phyloP scores from a whole-genome alignment of 2,888 invertebrate genomes.

The Amblyteles armatorius region DNA sequence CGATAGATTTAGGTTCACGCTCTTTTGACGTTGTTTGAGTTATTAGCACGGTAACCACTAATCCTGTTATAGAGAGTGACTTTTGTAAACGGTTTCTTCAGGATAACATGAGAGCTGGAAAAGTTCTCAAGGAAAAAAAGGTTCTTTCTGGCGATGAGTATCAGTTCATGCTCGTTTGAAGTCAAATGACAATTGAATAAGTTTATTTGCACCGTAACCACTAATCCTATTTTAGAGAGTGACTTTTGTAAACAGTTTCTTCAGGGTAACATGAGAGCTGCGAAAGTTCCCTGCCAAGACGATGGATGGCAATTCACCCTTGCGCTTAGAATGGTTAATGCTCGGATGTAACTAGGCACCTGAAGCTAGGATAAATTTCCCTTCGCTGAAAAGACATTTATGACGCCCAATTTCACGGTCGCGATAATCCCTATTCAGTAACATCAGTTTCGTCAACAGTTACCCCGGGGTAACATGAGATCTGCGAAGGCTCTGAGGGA shows the following conservation, averaged over 20 bases:
- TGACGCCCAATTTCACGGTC: constrained; percentile 55
- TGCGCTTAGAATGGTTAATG: background rate
- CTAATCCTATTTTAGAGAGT: constrained; percentile 55
- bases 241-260: constrained; percentile 48
- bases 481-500: too few species aligned
- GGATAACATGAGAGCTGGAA: constrained; percentile 64
- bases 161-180: background rate
- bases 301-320: background rate
- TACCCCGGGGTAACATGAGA: too few species aligned
- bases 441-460: constrained; percentile 50
- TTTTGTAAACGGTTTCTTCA: constrained; percentile 74
- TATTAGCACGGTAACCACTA: constrained; percentile 13
- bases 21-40: background rate
- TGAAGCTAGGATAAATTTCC: background rate
- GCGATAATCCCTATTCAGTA: constrained; percentile 66
- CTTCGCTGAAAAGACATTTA: constrained; percentile 5
- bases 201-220: constrained; percentile 12
- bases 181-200: background rate
- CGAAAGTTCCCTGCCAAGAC: background rate
- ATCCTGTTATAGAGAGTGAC: background rate
- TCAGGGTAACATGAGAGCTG: constrained; percentile 21
- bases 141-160: background rate
- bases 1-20: background rate
- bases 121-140: constrained; percentile 6
- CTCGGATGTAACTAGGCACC: background rate